These are phyloP conservation scores for Parambassis ranga DNA, from an alignment of 2,797 vertebrate species.

Conservation along the genomic window DNA sequence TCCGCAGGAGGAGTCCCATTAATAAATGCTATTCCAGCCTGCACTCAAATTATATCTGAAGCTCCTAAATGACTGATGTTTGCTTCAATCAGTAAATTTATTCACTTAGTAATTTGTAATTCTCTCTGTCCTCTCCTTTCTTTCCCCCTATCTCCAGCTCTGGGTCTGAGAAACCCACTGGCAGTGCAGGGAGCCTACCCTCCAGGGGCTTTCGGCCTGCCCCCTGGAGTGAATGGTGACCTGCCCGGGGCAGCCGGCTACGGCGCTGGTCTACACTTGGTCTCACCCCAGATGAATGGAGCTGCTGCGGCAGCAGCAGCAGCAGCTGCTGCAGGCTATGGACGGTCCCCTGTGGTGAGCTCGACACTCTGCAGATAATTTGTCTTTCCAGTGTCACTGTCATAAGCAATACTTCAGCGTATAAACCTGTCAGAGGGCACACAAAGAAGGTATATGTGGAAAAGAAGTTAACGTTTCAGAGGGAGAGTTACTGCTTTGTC, in stretches of 20 bases:
- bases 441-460: not conserved
- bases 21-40: constrained; percentile 4
- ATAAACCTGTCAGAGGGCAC: constrained; percentile 24
- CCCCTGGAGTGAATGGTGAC: constrained; percentile 87
- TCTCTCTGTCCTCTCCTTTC: not conserved
- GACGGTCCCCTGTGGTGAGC: constrained; percentile 85
- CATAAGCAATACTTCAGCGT: constrained; percentile 45
- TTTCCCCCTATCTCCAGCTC: constrained; percentile 69
- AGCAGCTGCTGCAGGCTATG: constrained; percentile 78
- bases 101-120: constrained; percentile 14
- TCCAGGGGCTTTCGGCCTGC: constrained; percentile 85
- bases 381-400: constrained; percentile 51
- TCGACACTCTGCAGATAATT: constrained; percentile 22
- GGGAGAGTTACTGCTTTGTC: not conserved
- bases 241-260: constrained; percentile 78
- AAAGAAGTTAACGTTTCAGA: not conserved
- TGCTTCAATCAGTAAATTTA: constrained; percentile 7
- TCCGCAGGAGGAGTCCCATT: constrained; percentile 25
- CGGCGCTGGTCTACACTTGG: constrained; percentile 82
- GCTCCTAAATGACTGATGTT: not conserved
- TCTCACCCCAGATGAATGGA: constrained; percentile 87
- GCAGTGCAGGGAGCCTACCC: constrained; percentile 87
- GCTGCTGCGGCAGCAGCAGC: constrained; percentile 71
- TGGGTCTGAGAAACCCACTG: constrained; percentile 86
- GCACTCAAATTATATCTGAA: not conserved